A percentile compares a stretch with the other conserved stretches of the same genome.
These are phyloP conservation scores for Chroicocephalus ridibundus DNA, from an alignment of 2,113 vertebrate species.

Conservation along the genomic window DNA sequence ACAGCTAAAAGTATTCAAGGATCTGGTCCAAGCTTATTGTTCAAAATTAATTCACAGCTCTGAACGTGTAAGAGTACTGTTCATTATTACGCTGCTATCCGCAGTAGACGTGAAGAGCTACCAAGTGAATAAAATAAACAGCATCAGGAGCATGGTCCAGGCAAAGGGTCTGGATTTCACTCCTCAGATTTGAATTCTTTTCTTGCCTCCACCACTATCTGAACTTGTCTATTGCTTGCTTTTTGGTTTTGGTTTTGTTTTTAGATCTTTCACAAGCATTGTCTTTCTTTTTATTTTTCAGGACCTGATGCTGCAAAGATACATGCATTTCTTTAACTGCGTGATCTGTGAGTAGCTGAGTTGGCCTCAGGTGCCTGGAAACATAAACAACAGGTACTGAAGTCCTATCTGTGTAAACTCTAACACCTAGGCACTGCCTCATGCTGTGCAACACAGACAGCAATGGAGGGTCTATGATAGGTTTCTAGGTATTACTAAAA, in stretches of 20 bases:
- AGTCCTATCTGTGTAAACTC: not conserved
- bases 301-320: not conserved
- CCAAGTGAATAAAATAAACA: not conserved
- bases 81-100: not conserved
- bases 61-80: not conserved
- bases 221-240: not conserved
- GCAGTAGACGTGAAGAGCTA: not conserved
- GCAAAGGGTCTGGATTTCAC: not conserved
- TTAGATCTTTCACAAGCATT: not conserved
- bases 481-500: not conserved
- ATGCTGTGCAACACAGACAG: not conserved
- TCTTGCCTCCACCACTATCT: not conserved
- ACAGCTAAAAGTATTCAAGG: not conserved
- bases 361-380: not conserved
- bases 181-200: not conserved
- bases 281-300: not conserved
- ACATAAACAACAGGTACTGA: not conserved
- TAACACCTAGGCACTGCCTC: not conserved
- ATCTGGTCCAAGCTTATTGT: not conserved
- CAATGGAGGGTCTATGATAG: not conserved
- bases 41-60: not conserved
- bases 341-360: not conserved
- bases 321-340: not conserved
- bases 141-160: not conserved
- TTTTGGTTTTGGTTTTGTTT: not conserved